Evolutionary conservation across 1,140 invertebrate species (phyloP), one percentile per base, ranked within the genome.

Genomic region (Mycetomoellerius zeteki): DNA sequence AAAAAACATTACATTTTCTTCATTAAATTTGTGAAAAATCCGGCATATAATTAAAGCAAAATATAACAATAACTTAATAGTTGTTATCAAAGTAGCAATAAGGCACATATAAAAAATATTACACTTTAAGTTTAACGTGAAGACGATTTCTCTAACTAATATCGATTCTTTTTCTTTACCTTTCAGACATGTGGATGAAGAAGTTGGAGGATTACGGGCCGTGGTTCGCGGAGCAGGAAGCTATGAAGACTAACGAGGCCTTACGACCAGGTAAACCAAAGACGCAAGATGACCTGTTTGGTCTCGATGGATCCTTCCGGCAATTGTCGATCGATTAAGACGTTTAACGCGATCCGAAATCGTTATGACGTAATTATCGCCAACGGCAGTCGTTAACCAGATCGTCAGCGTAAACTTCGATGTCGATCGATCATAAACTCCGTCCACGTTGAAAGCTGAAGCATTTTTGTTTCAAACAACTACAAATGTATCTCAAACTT

Each of bases 261-360:
- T 96, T 97, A 75, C 96, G 98, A 88, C 97, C 97, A 0, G 98
- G 97, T 50, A 97, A 97, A 92, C 97, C 98, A 56, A 98, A 97
- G 91, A 98, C 97, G 69, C 96, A 97, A 78, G 97, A 98, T 88
- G 97, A 98, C 92, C 94, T 98, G 0, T 98, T 98, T 87, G 98
- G 98, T 37, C 96, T 98, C 89, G 97, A 98, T 88, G 98, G 98
- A 60, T 98, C 97, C 33, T 98, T 98, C 94, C 96, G 97, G 91
- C 97, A 98, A 94, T 93, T 98, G 8, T 93, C 96, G 47, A 98
- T 98, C 87, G 98, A 98, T 95, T 98, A 96, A 84, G 52, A 56
- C 24, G 47, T 56, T 47, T 64, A 50, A 33, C 12, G 8, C 16
- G 0, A n/a, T 19, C 7, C 10, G 7, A 19, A 21, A 12, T 1